phyloP scores from a whole-genome alignment of 2,113 vertebrate genomes.

The Rhabdomys dilectus region DNA sequence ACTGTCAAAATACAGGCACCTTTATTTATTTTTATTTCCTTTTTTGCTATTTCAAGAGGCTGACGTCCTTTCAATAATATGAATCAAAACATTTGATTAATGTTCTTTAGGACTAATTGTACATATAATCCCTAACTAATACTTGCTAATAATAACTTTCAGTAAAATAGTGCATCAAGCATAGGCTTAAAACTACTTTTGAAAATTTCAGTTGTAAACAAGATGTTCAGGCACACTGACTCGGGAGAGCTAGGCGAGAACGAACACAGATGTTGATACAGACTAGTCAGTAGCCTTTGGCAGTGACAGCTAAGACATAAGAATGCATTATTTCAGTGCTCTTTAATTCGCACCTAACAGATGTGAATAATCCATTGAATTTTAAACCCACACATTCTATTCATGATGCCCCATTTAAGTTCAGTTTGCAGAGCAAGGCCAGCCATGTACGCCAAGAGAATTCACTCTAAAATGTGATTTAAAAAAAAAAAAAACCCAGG shows the following conservation, averaged over 20 bases:
- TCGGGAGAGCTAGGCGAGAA: constrained; percentile 86
- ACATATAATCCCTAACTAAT: constrained; percentile 81
- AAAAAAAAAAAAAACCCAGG: neutral
- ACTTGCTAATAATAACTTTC: constrained; percentile 79
- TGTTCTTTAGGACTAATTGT: constrained; percentile 85
- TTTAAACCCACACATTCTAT: constrained; percentile 83
- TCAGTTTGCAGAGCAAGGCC: constrained; percentile 66
- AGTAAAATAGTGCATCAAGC: constrained; percentile 80
- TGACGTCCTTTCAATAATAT: constrained; percentile 86
- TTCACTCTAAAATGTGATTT: constrained; percentile 66
- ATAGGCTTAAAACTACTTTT: constrained; percentile 81
- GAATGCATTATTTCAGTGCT: constrained; percentile 88
- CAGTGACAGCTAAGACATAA: constrained; percentile 88
- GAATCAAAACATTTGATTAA: constrained; percentile 80
- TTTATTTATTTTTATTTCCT: constrained; percentile 90
- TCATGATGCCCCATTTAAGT: constrained; percentile 79
- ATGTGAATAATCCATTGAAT: constrained; percentile 89
- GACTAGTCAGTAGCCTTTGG: constrained; percentile 90
- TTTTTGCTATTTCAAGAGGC: constrained; percentile 86
- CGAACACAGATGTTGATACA: constrained; percentile 90
- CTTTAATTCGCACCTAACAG: constrained; percentile 90
- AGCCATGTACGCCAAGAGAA: constrained; percentile 75
- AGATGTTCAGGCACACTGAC: constrained; percentile 89
- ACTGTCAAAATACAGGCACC: constrained; percentile 91
- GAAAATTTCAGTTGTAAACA: constrained; percentile 84